These are phyloP conservation scores for Globodera rostochiensis DNA, from an alignment of 1,140 invertebrate species.

Conservation along the genomic window DNA sequence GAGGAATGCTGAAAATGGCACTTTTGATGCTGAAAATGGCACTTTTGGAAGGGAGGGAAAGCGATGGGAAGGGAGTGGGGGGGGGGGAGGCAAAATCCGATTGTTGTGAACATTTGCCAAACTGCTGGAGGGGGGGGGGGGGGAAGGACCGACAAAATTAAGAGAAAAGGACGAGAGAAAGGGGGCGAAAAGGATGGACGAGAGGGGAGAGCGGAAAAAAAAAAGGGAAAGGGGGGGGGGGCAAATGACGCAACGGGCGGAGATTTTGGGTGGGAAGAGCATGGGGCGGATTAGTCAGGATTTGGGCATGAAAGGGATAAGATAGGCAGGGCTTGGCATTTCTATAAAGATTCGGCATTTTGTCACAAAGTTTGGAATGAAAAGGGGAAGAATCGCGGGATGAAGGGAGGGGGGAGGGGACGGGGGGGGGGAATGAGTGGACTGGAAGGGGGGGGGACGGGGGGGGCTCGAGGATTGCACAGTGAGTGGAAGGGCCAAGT, in stretches of 20 bases:
- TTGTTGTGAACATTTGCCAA: conserved; percentile 9
- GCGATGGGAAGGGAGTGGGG: background rate
- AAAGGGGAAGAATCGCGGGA: background rate
- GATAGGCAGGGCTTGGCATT: background rate
- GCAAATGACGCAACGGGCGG: conserved; percentile 6
- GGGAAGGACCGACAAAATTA: conserved; percentile 1
- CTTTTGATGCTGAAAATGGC: background rate
- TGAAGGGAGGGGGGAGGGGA: too few relatives aligned
- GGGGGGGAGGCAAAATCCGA: conserved; percentile 19
- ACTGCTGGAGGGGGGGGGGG: background rate
- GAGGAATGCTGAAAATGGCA: conserved; percentile 1
- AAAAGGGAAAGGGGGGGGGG: background rate
- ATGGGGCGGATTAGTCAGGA: background rate
- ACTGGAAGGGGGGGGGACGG: background rate
- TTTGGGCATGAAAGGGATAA: background rate
- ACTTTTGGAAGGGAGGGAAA: background rate
- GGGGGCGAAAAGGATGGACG: background rate
- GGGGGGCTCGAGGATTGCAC: background rate
- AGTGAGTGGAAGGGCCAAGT: background rate
- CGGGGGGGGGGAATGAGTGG: background rate
- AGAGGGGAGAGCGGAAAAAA: background rate
- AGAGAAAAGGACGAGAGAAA: background rate
- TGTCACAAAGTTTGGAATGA: background rate
- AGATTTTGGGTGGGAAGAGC: background rate
- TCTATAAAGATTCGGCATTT: background rate